A percentile compares a stretch with the other conserved stretches of the same genome.
phyloP scores from a whole-genome alignment of 2,888 invertebrate genomes.

The Acleris emargana region DNA sequence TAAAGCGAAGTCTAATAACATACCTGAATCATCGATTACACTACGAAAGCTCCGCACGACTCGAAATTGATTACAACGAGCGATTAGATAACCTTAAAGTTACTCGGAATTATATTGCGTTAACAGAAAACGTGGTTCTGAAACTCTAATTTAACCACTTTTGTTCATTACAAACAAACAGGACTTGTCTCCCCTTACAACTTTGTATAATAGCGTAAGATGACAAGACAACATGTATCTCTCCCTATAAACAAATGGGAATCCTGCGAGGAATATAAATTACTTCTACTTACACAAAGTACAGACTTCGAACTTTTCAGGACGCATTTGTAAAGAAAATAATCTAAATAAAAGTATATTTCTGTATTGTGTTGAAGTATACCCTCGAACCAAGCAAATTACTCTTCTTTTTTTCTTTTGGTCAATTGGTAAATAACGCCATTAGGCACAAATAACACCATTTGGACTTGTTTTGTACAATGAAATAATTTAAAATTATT shows the following conservation, averaged over 20 bases:
- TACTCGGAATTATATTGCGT: constrained; percentile 21
- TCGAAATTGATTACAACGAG: constrained; percentile 15
- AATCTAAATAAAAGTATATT: no score
- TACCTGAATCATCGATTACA: constrained; percentile 16
- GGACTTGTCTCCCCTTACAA: constrained; percentile 9
- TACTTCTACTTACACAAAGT: constrained; percentile 15
- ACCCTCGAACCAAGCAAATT: no score
- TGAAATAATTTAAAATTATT: no score
- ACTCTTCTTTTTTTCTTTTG: no score
- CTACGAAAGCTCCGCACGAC: constrained; percentile 9
- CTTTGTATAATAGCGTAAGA: not conserved
- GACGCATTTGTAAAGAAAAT: no score
- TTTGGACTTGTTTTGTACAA: no score
- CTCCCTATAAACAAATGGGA: constrained; percentile 4
- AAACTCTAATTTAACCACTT: not conserved
- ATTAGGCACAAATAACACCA: no score
- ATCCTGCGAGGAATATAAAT: constrained; percentile 14
- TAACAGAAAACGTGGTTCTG: not conserved
- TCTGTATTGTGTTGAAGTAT: no score
- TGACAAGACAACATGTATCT: constrained; percentile 7
- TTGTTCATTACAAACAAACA: constrained; percentile 4
- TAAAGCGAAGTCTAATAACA: not conserved
- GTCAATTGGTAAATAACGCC: no score
- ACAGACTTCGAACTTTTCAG: no score
- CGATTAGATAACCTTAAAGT: constrained; percentile 26